Conservation (phyloP, 1,140 invertebrate genomes). For the Pachypeltis micranthus region DNA sequence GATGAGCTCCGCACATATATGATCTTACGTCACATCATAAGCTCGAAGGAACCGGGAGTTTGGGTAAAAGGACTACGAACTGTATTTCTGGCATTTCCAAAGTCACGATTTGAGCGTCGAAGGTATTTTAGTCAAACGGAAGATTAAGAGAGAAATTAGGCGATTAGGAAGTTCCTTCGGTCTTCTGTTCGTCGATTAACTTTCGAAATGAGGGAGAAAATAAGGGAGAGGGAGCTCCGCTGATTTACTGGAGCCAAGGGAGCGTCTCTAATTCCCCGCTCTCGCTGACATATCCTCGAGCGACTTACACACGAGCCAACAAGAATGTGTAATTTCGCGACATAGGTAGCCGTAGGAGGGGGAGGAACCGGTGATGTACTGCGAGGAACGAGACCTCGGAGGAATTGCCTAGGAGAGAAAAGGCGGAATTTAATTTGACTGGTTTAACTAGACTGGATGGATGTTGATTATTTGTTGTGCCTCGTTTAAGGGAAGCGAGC, state of each 20-base stretch:
- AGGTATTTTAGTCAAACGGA: too few relatives aligned
- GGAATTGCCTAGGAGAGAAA: neutral
- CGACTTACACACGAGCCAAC: neutral
- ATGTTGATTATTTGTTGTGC: neutral
- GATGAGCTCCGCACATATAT: too few relatives aligned
- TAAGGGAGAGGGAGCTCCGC: neutral
- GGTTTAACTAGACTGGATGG: neutral
- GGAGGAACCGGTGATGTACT: neutral
- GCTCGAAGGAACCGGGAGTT: too few relatives aligned
- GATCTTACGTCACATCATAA: too few relatives aligned
- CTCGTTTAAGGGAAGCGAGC: neutral
- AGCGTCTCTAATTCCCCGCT: neutral
- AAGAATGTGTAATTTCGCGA: conserved; percentile 14
- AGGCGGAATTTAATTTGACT: conserved; percentile 11
- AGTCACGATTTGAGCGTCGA: too few relatives aligned
- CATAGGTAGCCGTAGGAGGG: too few relatives aligned
- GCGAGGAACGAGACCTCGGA: neutral
- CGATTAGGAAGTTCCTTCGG: too few relatives aligned
- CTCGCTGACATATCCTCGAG: neutral
- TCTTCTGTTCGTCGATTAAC: too few relatives aligned
- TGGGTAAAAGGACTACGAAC: too few relatives aligned
- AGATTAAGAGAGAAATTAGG: too few relatives aligned
- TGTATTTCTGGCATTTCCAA: too few relatives aligned
- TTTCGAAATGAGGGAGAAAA: too few relatives aligned
- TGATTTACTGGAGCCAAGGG: neutral